Evolutionary conservation across 1,140 invertebrate species (phyloP).

Genomic region (Uloborus diversus): DNA sequence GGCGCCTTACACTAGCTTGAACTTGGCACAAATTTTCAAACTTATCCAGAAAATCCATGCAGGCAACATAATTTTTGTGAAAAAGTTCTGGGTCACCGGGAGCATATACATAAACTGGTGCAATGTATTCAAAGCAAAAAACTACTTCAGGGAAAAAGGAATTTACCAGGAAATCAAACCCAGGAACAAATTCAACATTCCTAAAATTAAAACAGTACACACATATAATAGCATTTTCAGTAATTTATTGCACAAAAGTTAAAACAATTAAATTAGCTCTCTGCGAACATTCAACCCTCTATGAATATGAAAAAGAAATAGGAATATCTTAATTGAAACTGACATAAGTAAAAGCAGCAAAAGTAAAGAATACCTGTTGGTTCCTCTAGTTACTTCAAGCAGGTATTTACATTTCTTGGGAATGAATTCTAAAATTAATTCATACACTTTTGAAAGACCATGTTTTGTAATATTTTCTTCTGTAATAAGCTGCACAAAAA

Average conservation of each 20-base stretch:
- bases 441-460: conserved; percentile 78
- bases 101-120: conserved; percentile 81
- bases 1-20: conserved; percentile 66
- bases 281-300: background rate
- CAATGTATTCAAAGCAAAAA: conserved; percentile 77
- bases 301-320: background rate
- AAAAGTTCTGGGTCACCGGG: conserved; percentile 83
- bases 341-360: background rate
- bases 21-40: conserved; percentile 76
- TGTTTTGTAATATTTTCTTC: conserved; percentile 77
- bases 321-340: background rate
- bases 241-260: background rate
- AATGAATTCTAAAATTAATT: conserved; percentile 77
- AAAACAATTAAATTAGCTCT: background rate
- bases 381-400: conserved; percentile 62
- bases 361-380: conserved; percentile 4
- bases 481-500: conserved; percentile 70
- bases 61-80: conserved; percentile 77
- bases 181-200: conserved; percentile 7
- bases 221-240: background rate
- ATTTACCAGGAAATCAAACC: conserved; percentile 80
- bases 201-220: background rate
- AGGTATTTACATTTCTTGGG: conserved; percentile 66
- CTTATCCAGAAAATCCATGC: conserved; percentile 79
- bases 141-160: conserved; percentile 88